Percentiles rank a stretch among this genome's conserved stretches.
Conservation (phyloP, 2,888 invertebrate species). For the Lasioglossum morio region DNA sequence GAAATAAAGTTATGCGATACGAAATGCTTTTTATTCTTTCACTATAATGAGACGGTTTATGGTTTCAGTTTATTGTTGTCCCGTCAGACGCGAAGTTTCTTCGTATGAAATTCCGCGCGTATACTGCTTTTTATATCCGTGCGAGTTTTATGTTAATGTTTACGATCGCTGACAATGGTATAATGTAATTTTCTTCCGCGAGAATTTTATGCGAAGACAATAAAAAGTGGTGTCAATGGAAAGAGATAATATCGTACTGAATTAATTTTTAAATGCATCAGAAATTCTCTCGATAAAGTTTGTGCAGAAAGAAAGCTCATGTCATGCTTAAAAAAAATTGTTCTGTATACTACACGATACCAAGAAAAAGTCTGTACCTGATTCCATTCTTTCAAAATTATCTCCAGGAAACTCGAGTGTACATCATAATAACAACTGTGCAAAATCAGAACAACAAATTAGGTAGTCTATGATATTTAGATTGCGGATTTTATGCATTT, state of each 20-base stretch:
- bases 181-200: not conserved
- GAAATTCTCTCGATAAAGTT: not conserved
- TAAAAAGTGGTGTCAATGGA: not conserved
- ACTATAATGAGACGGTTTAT: not conserved
- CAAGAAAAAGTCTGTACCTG: too few relatives aligned
- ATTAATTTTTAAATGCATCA: not conserved
- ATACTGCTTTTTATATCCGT: not conserved
- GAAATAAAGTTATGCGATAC: not conserved
- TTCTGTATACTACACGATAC: not conserved
- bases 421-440: too few relatives aligned
- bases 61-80: constrained; percentile 3
- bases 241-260: not conserved
- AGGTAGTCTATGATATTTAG: not conserved
- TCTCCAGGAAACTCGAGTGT: not conserved
- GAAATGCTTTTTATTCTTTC: not conserved
- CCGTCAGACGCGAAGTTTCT: not conserved
- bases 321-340: not conserved
- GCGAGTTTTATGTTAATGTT: not conserved
- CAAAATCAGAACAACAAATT: not conserved
- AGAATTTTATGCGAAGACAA: not conserved
- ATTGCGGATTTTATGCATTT: too few relatives aligned
- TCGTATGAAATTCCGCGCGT: not conserved
- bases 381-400: not conserved
- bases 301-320: not conserved
- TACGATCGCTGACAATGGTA: not conserved